These are phyloP conservation scores for Junco hyemalis DNA, from an alignment of 2,113 vertebrate genomes.

Conservation along the genomic window DNA sequence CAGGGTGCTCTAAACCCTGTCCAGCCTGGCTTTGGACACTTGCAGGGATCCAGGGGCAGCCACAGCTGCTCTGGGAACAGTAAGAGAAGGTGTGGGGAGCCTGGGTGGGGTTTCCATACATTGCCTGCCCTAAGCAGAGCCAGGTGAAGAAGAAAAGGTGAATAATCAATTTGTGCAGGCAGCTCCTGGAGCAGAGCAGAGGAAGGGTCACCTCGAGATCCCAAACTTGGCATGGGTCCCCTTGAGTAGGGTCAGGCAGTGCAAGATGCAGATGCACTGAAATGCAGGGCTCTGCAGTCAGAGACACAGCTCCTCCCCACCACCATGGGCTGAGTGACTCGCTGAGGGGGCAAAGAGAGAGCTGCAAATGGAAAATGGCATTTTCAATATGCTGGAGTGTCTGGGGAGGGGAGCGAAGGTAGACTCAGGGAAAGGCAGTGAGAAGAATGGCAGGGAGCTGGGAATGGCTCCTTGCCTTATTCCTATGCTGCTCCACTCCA, in stretches of 20 bases:
- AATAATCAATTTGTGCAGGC: neutral
- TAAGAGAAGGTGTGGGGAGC: too few species aligned
- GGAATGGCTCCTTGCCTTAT: conserved; percentile 24
- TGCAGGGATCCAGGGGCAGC: too few species aligned
- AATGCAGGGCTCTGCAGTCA: neutral
- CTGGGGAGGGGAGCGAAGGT: neutral
- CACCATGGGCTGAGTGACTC: neutral
- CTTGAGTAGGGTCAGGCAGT: neutral
- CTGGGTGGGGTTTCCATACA: too few species aligned
- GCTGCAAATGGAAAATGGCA: conserved; percentile 6
- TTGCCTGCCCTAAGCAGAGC: neutral
- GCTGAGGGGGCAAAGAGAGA: neutral
- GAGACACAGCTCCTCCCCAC: neutral
- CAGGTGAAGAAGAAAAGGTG: neutral
- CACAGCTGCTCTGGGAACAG: too few species aligned
- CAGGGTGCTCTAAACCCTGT: too few species aligned
- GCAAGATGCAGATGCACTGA: neutral
- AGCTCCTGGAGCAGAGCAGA: neutral
- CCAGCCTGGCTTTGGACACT: too few species aligned
- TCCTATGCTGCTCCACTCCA: conserved; percentile 54
- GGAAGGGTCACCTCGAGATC: fast-evolving
- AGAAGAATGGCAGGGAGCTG: conserved; percentile 8
- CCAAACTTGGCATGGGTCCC: neutral
- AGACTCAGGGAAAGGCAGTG: neutral
- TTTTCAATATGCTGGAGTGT: conserved; percentile 24